Conservation (phyloP, 92 coral and sea anemone species). For the Porites cylindrica region DNA sequence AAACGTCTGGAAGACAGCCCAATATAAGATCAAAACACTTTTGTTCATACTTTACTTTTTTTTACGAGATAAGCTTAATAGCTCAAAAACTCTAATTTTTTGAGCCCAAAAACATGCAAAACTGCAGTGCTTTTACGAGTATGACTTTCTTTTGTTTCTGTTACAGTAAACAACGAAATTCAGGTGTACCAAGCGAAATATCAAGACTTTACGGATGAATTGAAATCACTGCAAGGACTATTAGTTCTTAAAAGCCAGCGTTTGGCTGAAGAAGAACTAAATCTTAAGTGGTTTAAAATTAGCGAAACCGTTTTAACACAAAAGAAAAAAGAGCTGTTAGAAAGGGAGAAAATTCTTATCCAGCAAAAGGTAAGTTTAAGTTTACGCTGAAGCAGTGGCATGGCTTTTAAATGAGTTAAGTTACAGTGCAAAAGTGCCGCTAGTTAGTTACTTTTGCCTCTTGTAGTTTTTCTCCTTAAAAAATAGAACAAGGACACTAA, state of each 20-base stretch:
- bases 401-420: too few species aligned
- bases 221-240: slow-evolving; percentile 85
- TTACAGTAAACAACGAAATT: slow-evolving; percentile 84
- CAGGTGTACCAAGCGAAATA: slow-evolving; percentile 65
- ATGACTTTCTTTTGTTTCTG: not conserved
- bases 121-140: not conserved
- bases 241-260: slow-evolving; percentile 84
- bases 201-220: slow-evolving; percentile 80
- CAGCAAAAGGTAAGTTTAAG: slow-evolving; percentile 5
- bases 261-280: slow-evolving; percentile 89
- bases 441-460: too few species aligned
- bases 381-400: not conserved
- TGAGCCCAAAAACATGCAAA: too few species aligned
- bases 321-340: slow-evolving; percentile 65
- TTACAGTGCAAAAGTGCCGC: too few species aligned
- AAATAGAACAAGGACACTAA: too few species aligned
- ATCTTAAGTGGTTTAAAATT: slow-evolving; percentile 83
- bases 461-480: too few species aligned
- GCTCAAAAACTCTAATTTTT: not conserved
- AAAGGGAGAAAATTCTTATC: slow-evolving; percentile 34
- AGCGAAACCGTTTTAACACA: slow-evolving; percentile 63
- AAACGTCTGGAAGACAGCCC: too few species aligned
- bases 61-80: too few species aligned
- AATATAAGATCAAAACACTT: too few species aligned
- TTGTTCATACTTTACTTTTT: too few species aligned